These are phyloP conservation scores for Salvator merianae DNA, from an alignment of 2,113 vertebrate species.

Conservation along the genomic window DNA sequence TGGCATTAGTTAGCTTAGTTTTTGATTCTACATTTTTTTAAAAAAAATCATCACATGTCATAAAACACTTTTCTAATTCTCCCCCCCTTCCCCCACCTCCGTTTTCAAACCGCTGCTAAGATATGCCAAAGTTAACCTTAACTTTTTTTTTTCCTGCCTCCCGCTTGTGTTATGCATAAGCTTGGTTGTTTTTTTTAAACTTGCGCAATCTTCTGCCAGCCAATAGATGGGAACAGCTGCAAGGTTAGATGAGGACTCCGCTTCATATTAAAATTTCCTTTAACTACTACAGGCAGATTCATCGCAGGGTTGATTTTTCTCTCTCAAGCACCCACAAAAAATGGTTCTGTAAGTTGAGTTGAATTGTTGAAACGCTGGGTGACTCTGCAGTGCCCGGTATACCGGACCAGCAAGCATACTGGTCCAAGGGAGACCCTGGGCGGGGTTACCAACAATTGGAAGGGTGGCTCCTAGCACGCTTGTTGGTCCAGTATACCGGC, in stretches of 20 bases:
- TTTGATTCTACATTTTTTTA: neutral
- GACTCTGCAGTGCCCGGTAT: too few species aligned
- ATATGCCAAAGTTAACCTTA: slow-evolving; percentile 7
- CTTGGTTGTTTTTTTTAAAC: neutral
- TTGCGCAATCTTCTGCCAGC: neutral
- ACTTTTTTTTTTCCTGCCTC: slow-evolving; percentile 31
- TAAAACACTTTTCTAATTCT: neutral
- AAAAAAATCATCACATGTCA: neutral
- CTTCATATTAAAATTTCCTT: neutral
- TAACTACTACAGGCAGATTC: slow-evolving; percentile 28
- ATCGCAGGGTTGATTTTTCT: slow-evolving; percentile 19
- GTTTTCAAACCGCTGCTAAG: neutral
- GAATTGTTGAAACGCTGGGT: neutral
- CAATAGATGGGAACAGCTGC: neutral
- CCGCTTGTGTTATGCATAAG: slow-evolving; percentile 16
- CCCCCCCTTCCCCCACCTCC: neutral
- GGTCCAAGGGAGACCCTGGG: too few species aligned
- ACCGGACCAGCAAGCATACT: too few species aligned
- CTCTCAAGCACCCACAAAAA: neutral
- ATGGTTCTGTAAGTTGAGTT: neutral
- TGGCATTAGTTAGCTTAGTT: neutral
- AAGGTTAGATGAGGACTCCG: slow-evolving; percentile 13
- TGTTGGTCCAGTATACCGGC: too few species aligned
- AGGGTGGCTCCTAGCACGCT: too few species aligned
- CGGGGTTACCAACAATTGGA: too few species aligned